A percentile compares a stretch with the other conserved stretches of the same genome.
phyloP scores from a whole-genome alignment of 2,888 invertebrate species.

The Drosophila eohydei region DNA sequence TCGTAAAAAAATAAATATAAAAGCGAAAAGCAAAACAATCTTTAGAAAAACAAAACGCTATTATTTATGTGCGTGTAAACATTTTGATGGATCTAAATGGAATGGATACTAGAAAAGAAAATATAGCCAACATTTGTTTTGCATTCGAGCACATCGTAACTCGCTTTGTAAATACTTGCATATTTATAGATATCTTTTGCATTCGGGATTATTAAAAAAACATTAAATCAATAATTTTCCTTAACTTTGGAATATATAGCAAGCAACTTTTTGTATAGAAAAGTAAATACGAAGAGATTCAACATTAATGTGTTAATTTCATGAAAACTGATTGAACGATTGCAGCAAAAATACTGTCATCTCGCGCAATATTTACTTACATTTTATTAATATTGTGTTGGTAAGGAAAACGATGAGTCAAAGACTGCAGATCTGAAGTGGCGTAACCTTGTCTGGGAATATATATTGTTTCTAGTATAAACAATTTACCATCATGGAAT shows the following conservation, averaged over 20 bases:
- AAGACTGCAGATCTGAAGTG: not conserved
- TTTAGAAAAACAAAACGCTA: conserved; percentile 40
- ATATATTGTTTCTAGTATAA: not conserved
- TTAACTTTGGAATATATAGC: not conserved
- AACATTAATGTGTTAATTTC: conserved; percentile 22
- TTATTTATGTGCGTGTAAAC: conserved; percentile 61
- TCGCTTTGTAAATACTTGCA: conserved; percentile 35
- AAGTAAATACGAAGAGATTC: not conserved
- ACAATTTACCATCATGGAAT: not conserved
- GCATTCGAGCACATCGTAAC: conserved; percentile 21
- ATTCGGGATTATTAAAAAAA: conserved; percentile 28
- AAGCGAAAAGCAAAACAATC: conserved; percentile 7
- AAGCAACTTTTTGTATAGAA: not conserved
- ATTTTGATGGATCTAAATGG: conserved; percentile 52
- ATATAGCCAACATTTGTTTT: conserved; percentile 26
- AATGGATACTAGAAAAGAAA: conserved; percentile 14
- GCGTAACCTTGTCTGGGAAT: not conserved
- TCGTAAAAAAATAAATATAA: conserved; percentile 39
- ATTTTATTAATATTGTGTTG: conserved; percentile 14
- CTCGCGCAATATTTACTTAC: conserved; percentile 17
- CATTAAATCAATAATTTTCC: conserved; percentile 5
- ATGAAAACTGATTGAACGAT: conserved; percentile 16
- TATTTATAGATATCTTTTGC: conserved; percentile 15
- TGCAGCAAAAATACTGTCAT: conserved; percentile 14
- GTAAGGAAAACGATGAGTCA: not conserved